phyloP scores from a whole-genome alignment of 1,140 invertebrate genomes.

The Zaprionus gabonicus region DNA sequence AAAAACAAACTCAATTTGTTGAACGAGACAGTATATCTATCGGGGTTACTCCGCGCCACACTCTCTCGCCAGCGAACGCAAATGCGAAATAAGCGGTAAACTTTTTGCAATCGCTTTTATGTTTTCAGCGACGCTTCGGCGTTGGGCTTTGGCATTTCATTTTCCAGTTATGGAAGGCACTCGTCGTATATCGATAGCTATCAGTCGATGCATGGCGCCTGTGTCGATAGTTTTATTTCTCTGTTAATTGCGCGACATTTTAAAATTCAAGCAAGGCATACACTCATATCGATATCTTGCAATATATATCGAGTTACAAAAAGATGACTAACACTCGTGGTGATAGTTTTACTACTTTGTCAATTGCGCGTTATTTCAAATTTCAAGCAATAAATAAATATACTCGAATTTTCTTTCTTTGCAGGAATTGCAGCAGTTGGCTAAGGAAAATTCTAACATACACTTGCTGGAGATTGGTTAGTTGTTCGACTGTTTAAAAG shows the following conservation, averaged over 20 bases:
- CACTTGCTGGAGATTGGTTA: slow-evolving; percentile 89
- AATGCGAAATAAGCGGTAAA: slow-evolving; percentile 75
- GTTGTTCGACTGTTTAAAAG: neutral
- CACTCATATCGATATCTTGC: neutral
- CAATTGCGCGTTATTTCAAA: neutral
- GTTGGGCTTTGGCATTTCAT: slow-evolving; percentile 12
- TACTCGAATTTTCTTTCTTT: slow-evolving; percentile 47
- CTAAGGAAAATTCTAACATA: slow-evolving; percentile 86
- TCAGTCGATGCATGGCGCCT: neutral
- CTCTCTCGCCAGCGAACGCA: slow-evolving; percentile 56
- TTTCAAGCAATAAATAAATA: neutral
- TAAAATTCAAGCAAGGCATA: neutral
- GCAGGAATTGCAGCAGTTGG: slow-evolving; percentile 88
- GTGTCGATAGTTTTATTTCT: neutral
- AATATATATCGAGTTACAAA: neutral
- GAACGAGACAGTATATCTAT: slow-evolving; percentile 9
- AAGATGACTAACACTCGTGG: neutral
- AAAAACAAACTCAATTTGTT: slow-evolving; percentile 33
- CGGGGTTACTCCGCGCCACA: slow-evolving; percentile 19
- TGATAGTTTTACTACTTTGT: neutral
- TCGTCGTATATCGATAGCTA: slow-evolving; percentile 9
- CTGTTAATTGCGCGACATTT: neutral
- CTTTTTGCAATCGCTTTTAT: slow-evolving; percentile 77
- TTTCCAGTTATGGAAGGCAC: slow-evolving; percentile 51
- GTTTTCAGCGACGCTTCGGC: slow-evolving; percentile 46